Evolutionary conservation across 2,888 invertebrate genomes (phyloP).

Genomic region (Harpalus rufipes): DNA sequence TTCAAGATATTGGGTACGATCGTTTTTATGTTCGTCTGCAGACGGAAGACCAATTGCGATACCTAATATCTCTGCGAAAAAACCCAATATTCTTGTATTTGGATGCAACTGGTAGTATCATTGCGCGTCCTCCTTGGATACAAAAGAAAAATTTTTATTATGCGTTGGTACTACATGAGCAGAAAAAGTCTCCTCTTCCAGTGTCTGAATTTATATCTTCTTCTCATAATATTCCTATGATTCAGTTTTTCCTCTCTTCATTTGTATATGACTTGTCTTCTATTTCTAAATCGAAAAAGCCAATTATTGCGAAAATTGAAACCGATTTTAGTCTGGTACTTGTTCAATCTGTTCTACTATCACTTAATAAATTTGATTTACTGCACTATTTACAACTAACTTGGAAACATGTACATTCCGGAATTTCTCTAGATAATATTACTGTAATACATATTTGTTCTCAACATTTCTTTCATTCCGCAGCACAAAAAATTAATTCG

Average conservation of each 20-base stretch:
- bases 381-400: slow-evolving; percentile 15
- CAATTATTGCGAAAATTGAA: no score
- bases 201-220: no score
- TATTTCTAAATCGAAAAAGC: no score
- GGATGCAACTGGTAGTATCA: slow-evolving; percentile 4
- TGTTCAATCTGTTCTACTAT: no score
- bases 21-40: slow-evolving; percentile 33
- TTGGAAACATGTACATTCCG: slow-evolving; percentile 5
- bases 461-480: slow-evolving; percentile 16
- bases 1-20: no score
- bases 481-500: slow-evolving; percentile 22
- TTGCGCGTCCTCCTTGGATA: slow-evolving; percentile 27
- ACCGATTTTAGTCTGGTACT: no score
- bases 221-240: no score
- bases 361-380: no score
- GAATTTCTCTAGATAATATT: not conserved
- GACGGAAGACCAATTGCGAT: slow-evolving; percentile 18
- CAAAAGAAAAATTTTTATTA: not conserved
- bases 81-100: slow-evolving; percentile 32
- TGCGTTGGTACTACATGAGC: no score
- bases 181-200: no score
- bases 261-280: no score
- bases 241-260: no score
- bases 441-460: slow-evolving; percentile 30
- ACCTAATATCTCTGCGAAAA: slow-evolving; percentile 19